Conservation (phyloP, 1,140 invertebrate species). For the Rhyzopertha dominica region DNA sequence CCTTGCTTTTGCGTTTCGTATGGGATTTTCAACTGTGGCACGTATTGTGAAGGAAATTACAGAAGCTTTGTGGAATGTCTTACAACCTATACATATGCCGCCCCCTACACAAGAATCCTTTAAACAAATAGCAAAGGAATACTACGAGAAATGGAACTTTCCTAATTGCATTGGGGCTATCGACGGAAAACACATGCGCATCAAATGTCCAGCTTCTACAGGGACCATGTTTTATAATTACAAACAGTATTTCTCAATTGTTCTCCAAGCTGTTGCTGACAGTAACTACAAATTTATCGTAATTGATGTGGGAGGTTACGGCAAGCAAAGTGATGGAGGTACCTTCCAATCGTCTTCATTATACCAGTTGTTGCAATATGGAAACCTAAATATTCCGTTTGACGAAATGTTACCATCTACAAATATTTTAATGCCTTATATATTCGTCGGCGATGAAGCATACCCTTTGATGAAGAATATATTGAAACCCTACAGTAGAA, state of each 20-base stretch:
- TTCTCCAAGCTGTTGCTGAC: conserved; percentile 7
- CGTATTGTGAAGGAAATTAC: conserved; percentile 4
- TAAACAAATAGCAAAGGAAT: conserved; percentile 26
- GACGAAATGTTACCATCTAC: conserved; percentile 1
- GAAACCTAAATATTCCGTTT: neutral
- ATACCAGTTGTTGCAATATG: neutral
- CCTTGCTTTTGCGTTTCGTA: conserved; percentile 7
- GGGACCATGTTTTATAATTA: conserved; percentile 17
- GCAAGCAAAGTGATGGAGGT: conserved; percentile 38
- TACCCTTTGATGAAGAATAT: neutral
- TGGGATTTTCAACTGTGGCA: conserved; percentile 1
- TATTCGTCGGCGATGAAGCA: neutral
- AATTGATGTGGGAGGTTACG: conserved; percentile 34
- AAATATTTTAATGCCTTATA: neutral
- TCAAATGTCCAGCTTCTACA: conserved; percentile 8
- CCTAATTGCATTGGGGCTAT: conserved; percentile 40
- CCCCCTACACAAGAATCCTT: conserved; percentile 12
- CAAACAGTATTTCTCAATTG: neutral
- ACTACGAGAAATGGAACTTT: conserved; percentile 35
- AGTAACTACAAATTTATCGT: conserved; percentile 5
- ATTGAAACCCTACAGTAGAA: conserved; percentile 1
- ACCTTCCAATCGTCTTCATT: conserved; percentile 2
- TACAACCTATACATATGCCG: conserved; percentile 12
- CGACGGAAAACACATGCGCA: conserved; percentile 17
- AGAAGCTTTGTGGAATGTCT: conserved; percentile 3